Percentiles rank a stretch among this genome's conserved stretches.
These are phyloP conservation scores for Didymodactylos carnosus DNA, from an alignment of 2,888 invertebrate genomes.

Conservation along the genomic window DNA sequence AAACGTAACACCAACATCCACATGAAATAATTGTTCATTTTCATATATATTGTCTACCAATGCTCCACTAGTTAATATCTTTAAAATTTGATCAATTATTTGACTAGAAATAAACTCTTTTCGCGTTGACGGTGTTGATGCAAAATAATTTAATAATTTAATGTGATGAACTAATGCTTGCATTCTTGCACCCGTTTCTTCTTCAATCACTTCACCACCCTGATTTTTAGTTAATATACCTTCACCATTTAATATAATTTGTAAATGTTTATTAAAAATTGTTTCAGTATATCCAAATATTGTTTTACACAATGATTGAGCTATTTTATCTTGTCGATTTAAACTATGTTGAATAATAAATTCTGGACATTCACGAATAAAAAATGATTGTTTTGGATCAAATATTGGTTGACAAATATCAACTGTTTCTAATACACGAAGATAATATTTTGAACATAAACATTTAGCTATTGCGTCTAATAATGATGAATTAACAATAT, in stretches of 20 bases:
- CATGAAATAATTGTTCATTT: neutral
- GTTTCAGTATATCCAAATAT: neutral
- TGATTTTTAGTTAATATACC: neutral
- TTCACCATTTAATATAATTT: neutral
- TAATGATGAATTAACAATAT: neutral
- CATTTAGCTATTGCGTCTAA: neutral
- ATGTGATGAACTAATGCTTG: neutral
- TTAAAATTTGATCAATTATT: neutral
- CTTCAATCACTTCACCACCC: neutral
- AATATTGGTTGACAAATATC: neutral
- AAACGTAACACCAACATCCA: neutral
- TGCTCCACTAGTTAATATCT: neutral
- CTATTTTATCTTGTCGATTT: neutral
- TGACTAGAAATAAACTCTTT: neutral
- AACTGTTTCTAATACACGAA: neutral
- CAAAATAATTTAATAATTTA: neutral
- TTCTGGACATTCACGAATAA: neutral
- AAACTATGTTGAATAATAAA: neutral
- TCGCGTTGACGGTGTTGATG: neutral
- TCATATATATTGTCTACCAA: neutral
- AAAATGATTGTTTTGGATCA: neutral
- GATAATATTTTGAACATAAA: neutral
- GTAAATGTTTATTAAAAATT: neutral
- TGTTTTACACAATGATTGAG: neutral
- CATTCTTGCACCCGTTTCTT: too few relatives aligned